These are phyloP conservation scores for Meghimatium bilineatum DNA, from an alignment of 2,888 invertebrate species.

Conservation along the genomic window DNA sequence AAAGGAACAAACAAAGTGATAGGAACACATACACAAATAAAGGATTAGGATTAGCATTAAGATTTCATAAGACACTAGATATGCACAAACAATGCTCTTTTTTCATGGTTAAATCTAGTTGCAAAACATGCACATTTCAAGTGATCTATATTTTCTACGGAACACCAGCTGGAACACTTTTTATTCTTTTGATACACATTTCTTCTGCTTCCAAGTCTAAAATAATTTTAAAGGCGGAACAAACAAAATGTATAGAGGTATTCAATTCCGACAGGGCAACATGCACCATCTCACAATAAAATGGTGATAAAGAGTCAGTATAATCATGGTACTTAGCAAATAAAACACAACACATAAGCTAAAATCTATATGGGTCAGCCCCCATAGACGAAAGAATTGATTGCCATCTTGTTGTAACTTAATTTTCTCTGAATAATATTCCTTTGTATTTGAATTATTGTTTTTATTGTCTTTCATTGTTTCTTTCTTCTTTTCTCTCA, in stretches of 20 bases:
- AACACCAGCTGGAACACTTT: too few species aligned
- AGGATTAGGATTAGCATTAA: too few species aligned
- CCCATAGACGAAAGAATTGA: conserved; percentile 50
- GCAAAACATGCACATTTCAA: too few species aligned
- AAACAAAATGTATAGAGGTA: neutral
- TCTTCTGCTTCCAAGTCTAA: too few species aligned
- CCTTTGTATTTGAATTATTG: neutral
- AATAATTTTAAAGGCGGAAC: neutral
- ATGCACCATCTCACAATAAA: conserved; percentile 64
- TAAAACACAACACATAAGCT: conserved; percentile 73
- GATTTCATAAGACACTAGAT: too few species aligned
- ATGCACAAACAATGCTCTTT: too few species aligned
- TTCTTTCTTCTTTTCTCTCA: conserved; percentile 56
- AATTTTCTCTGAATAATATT: neutral
- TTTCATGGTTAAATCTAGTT: too few species aligned
- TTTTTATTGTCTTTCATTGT: neutral
- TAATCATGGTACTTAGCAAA: conserved; percentile 64
- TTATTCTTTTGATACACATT: too few species aligned
- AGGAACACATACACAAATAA: too few species aligned
- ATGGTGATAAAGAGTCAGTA: conserved; percentile 71
- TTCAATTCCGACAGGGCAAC: conserved; percentile 53
- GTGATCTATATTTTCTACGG: too few species aligned
- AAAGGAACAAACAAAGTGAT: too few species aligned
- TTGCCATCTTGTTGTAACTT: neutral
- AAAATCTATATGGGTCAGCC: conserved; percentile 66